Evolutionary conservation across 2,797 vertebrate genomes (phyloP), one percentile per base, ranked within the genome.

Genomic region (Tarsius wallacei): DNA sequence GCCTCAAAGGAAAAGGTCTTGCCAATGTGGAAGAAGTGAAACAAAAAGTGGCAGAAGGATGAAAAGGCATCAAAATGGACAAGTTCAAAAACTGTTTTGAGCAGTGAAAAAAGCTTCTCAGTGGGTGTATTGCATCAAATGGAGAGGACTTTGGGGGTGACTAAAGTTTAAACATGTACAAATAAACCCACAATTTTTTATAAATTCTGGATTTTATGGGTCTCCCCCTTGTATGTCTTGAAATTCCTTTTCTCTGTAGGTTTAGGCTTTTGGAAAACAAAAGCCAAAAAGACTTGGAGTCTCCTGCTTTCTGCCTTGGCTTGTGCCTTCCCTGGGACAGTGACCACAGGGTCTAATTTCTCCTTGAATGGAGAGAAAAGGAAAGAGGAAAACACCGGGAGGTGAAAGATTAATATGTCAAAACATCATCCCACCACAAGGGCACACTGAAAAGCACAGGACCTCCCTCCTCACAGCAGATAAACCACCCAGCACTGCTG

Each of bases 161-260:
- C 42, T 42, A 42, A 42, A 42, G 42, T 42, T 42, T 42, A 42
- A 42, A 42, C 42, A 42, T 42, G 4, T 42, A 42, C 42, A 42
- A 42, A 42, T 6, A 42, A 42, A 42, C 42, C 3, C 42, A 42
- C 42, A 42, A 42, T 42, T 42, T 42, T 42, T 42, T 42, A 42
- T 42, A 42, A 42, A 42, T 42, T 42, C 42, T 42, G 42, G 42
- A 42, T 42, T 42, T 42, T 42, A 42, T 42, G 42, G 42, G 42
- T 42, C 3, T 6, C 42, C 42, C 42, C 42, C 42, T 42, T 42
- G 42, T 42, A 14, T 61, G 22, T 77, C 73, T 64, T 87, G 71
- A 66, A 66, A 91, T 84, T 66, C 42, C 57, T 90, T 93, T 88
- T 26, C 28, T 93, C 64, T 59, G 82, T 61, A 93, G 24, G 13